These are phyloP conservation scores for Syrmaticus mikado DNA, from an alignment of 2,113 vertebrate genomes.

Conservation along the genomic window DNA sequence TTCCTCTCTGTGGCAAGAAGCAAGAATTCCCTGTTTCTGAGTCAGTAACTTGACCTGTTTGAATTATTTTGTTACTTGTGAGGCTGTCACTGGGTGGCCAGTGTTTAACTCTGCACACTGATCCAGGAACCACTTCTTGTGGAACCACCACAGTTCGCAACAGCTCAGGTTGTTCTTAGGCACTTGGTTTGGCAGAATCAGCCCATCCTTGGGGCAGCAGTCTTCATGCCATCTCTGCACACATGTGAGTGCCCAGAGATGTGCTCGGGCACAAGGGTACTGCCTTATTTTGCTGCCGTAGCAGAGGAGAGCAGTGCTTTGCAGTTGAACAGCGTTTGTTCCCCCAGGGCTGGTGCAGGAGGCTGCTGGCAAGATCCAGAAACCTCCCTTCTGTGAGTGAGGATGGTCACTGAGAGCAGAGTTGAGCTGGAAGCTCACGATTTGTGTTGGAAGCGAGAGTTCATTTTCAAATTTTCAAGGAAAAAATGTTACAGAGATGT, in stretches of 20 bases:
- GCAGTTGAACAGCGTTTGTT: neutral
- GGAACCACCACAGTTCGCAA: neutral
- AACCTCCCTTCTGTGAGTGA: neutral
- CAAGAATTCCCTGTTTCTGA: slow-evolving; percentile 30
- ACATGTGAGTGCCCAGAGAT: neutral
- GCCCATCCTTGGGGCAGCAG: neutral
- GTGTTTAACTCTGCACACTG: neutral
- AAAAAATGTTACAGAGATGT: neutral
- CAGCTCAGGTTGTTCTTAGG: neutral
- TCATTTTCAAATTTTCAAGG: neutral
- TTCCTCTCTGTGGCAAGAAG: neutral
- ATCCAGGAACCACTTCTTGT: neutral
- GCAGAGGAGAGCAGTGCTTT: neutral
- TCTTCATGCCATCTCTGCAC: neutral
- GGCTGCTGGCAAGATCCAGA: neutral
- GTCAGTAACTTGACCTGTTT: slow-evolving; percentile 53
- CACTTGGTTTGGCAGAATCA: neutral
- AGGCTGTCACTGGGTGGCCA: neutral
- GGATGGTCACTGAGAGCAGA: neutral
- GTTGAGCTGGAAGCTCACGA: neutral
- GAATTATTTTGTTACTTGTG: slow-evolving; percentile 18
- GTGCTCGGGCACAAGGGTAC: neutral
- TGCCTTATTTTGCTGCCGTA: neutral
- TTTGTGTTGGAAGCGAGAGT: accelerated
- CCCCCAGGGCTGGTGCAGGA: neutral